Base-by-base conservation (phyloP, 2,888 invertebrate genomes). In the Oeneis ivallda region DNA sequence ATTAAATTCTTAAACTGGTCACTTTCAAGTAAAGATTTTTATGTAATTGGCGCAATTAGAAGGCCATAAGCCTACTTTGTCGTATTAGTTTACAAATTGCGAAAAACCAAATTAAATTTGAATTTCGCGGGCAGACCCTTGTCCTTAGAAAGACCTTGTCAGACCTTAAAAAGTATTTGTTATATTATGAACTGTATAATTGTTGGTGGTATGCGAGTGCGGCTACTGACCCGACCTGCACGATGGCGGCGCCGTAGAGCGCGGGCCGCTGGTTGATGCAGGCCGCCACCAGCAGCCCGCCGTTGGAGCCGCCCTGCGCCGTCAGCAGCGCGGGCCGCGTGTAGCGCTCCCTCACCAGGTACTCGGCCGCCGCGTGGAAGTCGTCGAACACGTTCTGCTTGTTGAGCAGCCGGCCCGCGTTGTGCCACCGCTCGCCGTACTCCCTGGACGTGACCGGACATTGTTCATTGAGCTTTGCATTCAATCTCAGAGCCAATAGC, bases 321-420 rank as follows among this genome's bases (percentile, higher is more conserved):
- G 95, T 95, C 69, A 99, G 83, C 82, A 95, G 96, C 62, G 93
- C 86, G 10, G 95, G 91, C 32, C 84, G 90, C 0, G 98, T 98
- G 87, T 97, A 98, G n/a, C 94, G 93, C 74, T 96, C 94, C 7
- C 90, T 80, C 32, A 98, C 93, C 53, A 99, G 94, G 92, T 96
- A 98, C 85, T 98, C 95, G 0, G 97, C 99, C 1, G 98, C 98
- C 63, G 94, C 93, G 80, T 97, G 96, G 88, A 99, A 99, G 92
- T 99, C 99, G 87, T 99, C 97, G 86, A 99, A 99, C 54, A 96
- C 96, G 87, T 99, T 99, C 91, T 99, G 99, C 83, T 99, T 99
- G 81, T 98, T 98, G 3, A 95, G 93, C 69, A 97, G 93, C 26
- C 97, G 95, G 1, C 99, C 99, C 7, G 93, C 96, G 83, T 98